Conservation (phyloP, 2,888 invertebrate genomes). For the Coenonympha glycerion region DNA sequence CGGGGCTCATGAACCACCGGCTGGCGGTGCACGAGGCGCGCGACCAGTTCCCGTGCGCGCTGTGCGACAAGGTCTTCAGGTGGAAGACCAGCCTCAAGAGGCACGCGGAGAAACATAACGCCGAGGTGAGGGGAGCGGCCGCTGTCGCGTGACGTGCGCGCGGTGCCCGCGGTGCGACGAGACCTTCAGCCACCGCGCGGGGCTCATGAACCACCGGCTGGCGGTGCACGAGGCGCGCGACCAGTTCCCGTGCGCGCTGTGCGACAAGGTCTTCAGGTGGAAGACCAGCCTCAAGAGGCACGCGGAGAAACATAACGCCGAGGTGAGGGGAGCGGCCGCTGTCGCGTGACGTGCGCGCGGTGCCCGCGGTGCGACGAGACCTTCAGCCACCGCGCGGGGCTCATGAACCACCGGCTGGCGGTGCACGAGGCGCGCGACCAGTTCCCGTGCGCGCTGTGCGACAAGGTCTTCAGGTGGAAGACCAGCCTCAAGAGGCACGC, state of each 20-base stretch:
- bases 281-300: constrained; percentile 61
- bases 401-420: constrained; percentile 60
- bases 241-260: constrained; percentile 53
- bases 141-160: constrained; percentile 55
- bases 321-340: no score
- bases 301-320: constrained; percentile 47
- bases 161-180: constrained; percentile 62
- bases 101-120: constrained; percentile 52
- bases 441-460: constrained; percentile 56
- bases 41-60: constrained; percentile 54
- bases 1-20: constrained; percentile 61
- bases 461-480: constrained; percentile 62
- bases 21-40: constrained; percentile 57
- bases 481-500: constrained; percentile 59
- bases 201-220: constrained; percentile 61
- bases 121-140: no score
- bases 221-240: constrained; percentile 56
- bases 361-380: constrained; percentile 62
- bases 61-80: constrained; percentile 57
- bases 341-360: constrained; percentile 54
- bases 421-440: constrained; percentile 55
- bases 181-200: constrained; percentile 56
- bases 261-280: constrained; percentile 62
- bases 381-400: constrained; percentile 58
- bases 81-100: constrained; percentile 64